These are phyloP conservation scores for Electrophaes corylata DNA, from an alignment of 2,888 invertebrate genomes.

Conservation along the genomic window DNA sequence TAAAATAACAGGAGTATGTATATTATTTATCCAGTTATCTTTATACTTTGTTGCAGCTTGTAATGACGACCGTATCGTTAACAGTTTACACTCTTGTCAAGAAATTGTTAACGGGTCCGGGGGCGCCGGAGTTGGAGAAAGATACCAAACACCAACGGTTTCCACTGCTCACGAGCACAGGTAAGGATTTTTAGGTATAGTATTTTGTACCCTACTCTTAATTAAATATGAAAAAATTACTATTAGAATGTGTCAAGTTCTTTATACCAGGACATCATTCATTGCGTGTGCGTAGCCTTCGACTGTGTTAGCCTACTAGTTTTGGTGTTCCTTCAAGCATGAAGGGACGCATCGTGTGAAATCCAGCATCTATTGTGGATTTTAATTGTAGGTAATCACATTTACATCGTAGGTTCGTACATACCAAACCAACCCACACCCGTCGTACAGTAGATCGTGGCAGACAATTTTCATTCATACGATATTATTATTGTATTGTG, in stretches of 20 bases:
- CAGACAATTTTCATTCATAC: too few relatives aligned
- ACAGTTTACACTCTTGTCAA: constrained; percentile 60
- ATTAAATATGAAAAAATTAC: too few relatives aligned
- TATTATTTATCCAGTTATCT: background rate
- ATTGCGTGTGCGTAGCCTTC: too few relatives aligned
- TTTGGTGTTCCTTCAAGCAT: constrained; percentile 10
- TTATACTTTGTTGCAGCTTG: constrained; percentile 58
- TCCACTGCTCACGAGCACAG: constrained; percentile 69
- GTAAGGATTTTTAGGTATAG: constrained; percentile 49
- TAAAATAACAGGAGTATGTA: background rate
- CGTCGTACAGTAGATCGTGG: too few relatives aligned
- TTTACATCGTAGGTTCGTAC: background rate
- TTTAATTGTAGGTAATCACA: background rate
- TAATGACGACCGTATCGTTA: constrained; percentile 59
- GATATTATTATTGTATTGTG: too few relatives aligned
- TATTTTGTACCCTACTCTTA: too few relatives aligned
- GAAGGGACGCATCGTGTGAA: constrained; percentile 4
- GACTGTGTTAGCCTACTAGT: background rate
- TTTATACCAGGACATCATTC: too few relatives aligned
- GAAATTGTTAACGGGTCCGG: constrained; percentile 50
- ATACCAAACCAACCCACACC: background rate
- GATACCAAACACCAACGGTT: constrained; percentile 66
- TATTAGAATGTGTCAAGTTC: background rate
- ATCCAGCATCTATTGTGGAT: constrained; percentile 1
- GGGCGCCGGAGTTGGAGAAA: constrained; percentile 42